Percentiles rank a stretch among this genome's conserved stretches.
Conservation (phyloP, 2,888 invertebrate species). For the Habroteleia sp. region DNA sequence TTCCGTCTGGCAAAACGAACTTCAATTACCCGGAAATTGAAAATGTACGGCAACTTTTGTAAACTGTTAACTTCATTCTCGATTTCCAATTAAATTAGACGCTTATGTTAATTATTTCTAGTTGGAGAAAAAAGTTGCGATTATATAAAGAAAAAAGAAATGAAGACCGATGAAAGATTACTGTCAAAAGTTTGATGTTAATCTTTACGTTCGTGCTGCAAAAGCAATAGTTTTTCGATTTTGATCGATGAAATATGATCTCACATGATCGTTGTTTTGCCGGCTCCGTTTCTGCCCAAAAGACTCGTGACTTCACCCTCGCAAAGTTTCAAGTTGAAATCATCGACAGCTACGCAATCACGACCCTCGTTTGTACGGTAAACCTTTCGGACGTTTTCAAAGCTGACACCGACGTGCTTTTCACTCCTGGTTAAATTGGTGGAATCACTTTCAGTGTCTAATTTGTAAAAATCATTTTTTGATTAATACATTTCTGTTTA, state of each 20-base stretch:
- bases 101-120: conserved; percentile 24
- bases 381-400: conserved; percentile 87
- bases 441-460: conserved; percentile 73
- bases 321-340: conserved; percentile 89
- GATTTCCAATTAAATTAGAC: conserved; percentile 21
- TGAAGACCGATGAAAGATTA: neutral
- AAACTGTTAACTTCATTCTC: conserved; percentile 15
- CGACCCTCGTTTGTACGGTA: conserved; percentile 82
- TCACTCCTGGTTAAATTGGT: conserved; percentile 73
- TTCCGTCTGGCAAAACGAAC: neutral
- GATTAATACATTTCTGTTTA: too few relatives aligned
- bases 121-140: conserved; percentile 1
- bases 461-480: conserved; percentile 16
- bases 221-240: neutral
- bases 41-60: conserved; percentile 22
- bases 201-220: neutral
- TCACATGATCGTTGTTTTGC: conserved; percentile 96
- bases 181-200: conserved; percentile 8
- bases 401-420: conserved; percentile 86
- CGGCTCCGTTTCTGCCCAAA: conserved; percentile 94
- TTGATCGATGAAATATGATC: conserved; percentile 78
- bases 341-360: conserved; percentile 86
- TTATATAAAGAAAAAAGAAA: neutral
- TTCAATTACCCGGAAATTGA: conserved; percentile 16
- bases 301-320: conserved; percentile 93